Percentiles rank a stretch among this genome's conserved stretches.
These are phyloP conservation scores for Drosophila truncata DNA, from an alignment of 1,140 invertebrate genomes.

Conservation along the genomic window DNA sequence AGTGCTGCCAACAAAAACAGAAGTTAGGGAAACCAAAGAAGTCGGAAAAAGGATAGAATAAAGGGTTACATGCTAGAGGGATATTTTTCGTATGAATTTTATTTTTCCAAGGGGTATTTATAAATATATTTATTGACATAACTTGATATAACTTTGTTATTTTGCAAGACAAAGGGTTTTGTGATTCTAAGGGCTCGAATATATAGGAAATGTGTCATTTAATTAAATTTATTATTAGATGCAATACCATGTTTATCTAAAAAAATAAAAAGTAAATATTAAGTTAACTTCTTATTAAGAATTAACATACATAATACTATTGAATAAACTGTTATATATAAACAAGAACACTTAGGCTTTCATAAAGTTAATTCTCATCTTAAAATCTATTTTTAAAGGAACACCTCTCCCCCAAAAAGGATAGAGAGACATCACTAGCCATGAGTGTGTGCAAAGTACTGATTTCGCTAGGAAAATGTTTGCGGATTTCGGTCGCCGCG, in stretches of 20 bases:
- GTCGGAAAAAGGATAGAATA: background rate
- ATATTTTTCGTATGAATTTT: background rate
- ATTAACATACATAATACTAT: too few relatives aligned
- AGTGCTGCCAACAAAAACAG: background rate
- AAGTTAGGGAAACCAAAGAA: background rate
- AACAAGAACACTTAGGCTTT: too few relatives aligned
- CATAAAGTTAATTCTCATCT: too few relatives aligned
- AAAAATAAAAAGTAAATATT: too few relatives aligned
- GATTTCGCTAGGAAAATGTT: conserved; percentile 12
- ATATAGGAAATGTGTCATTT: too few relatives aligned
- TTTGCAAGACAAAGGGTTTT: too few relatives aligned
- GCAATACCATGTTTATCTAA: too few relatives aligned
- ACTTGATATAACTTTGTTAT: background rate
- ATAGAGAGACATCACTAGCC: background rate
- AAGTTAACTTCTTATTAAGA: too few relatives aligned
- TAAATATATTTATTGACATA: background rate
- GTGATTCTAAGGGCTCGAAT: too few relatives aligned
- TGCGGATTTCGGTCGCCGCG: conserved; percentile 30
- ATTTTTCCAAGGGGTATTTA: background rate
- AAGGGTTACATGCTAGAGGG: background rate
- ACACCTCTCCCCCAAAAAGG: too few relatives aligned
- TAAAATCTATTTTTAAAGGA: background rate
- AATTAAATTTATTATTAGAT: too few relatives aligned
- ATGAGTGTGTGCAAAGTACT: conserved; percentile 6
- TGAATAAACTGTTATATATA: too few relatives aligned